A percentile compares a stretch with the other conserved stretches of the same genome.
Conservation (phyloP, 2,113 vertebrate species). For the Hippocampus abdominalis region DNA sequence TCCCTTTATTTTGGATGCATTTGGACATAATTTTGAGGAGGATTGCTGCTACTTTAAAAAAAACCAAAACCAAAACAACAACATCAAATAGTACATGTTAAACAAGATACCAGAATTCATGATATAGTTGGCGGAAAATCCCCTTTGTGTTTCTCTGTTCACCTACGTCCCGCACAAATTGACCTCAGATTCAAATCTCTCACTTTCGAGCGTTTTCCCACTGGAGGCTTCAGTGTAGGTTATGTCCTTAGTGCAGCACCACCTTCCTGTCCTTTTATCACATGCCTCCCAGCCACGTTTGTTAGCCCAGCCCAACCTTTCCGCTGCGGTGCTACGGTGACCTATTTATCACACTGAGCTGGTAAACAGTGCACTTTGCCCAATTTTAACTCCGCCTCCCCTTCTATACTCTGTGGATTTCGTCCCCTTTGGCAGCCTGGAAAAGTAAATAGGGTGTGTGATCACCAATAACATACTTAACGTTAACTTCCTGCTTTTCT, state of each 20-base stretch:
- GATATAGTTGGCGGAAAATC: too few relatives aligned
- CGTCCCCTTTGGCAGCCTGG: conserved; percentile 37
- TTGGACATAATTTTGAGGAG: too few relatives aligned
- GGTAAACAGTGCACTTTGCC: conserved; percentile 52
- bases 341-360: conserved; percentile 35
- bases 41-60: too few relatives aligned
- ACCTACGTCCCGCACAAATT: conserved; percentile 26
- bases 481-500: conserved; percentile 54
- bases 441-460: conserved; percentile 59
- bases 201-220: conserved; percentile 25
- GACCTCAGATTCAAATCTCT: conserved; percentile 37
- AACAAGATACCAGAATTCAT: too few relatives aligned
- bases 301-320: conserved; percentile 34
- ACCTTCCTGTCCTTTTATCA: conserved; percentile 14
- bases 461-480: conserved; percentile 48
- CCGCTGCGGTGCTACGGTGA: conserved; percentile 33
- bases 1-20: too few relatives aligned
- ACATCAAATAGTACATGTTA: too few relatives aligned
- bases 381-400: conserved; percentile 26
- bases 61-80: too few relatives aligned
- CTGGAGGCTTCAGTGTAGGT: neutral
- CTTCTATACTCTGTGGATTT: conserved; percentile 35
- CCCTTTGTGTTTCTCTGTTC: neutral
- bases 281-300: conserved; percentile 35
- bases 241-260: conserved; percentile 11